Percentiles rank a stretch among this genome's conserved stretches.
Conservation (phyloP, 2,888 invertebrate species). For the Conops quadrifasciatus region DNA sequence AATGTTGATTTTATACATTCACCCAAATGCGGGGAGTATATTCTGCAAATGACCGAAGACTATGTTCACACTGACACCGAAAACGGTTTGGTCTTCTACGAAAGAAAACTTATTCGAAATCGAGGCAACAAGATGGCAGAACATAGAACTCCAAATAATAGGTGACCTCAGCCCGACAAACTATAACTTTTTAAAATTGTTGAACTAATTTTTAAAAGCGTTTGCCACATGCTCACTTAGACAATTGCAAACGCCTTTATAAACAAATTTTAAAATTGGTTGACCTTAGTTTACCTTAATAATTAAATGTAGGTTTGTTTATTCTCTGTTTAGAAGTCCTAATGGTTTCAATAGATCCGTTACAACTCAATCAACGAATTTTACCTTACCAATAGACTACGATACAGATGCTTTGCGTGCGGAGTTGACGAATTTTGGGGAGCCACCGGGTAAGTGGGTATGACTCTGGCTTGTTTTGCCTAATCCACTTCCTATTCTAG, state of each 20-base stretch:
- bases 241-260: too few species aligned
- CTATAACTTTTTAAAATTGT: too few species aligned
- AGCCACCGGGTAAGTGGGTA: constrained; percentile 67
- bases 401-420: constrained; percentile 74
- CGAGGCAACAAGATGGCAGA: constrained; percentile 40
- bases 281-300: too few species aligned
- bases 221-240: too few species aligned
- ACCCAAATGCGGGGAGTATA: constrained; percentile 52
- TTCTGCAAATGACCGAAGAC: constrained; percentile 72
- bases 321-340: too few species aligned
- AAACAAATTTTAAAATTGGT: too few species aligned
- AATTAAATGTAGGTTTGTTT: too few species aligned
- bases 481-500: constrained; percentile 56
- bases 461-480: not conserved
- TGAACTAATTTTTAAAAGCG: too few species aligned
- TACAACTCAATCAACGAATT: constrained; percentile 67
- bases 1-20: constrained; percentile 45
- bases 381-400: constrained; percentile 72
- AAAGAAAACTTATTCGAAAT: constrained; percentile 57
- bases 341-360: constrained; percentile 52
- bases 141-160: constrained; percentile 34
- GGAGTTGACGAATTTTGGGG: constrained; percentile 74
- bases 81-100: constrained; percentile 75
- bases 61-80: constrained; percentile 79
- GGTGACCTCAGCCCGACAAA: not conserved